Percentiles rank a stretch among this genome's conserved stretches.
phyloP scores from a whole-genome alignment of 2,888 invertebrate species.

The Eulithis prunata region DNA sequence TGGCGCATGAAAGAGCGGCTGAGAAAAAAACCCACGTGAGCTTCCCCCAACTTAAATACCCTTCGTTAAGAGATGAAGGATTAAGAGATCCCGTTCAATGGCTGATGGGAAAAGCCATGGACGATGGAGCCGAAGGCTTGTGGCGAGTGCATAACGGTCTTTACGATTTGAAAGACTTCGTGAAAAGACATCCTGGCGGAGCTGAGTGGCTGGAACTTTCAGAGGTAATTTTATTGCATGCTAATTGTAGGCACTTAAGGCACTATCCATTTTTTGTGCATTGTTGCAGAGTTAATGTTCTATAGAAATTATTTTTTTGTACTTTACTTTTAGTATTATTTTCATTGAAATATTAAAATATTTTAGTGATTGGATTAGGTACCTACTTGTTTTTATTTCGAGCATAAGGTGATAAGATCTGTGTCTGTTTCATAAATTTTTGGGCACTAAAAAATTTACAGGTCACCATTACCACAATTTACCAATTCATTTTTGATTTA shows the following conservation, averaged over 20 bases:
- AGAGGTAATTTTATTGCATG: slow-evolving; percentile 73
- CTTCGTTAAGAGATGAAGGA: slow-evolving; percentile 72
- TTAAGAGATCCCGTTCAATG: slow-evolving; percentile 77
- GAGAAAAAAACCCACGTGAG: slow-evolving; percentile 69
- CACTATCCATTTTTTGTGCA: slow-evolving; percentile 1
- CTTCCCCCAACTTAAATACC: slow-evolving; percentile 80
- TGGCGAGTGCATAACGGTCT: slow-evolving; percentile 91
- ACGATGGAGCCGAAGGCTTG: slow-evolving; percentile 89
- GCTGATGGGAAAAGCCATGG: slow-evolving; percentile 86
- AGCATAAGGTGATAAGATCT: too few species aligned
- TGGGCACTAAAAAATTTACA: too few species aligned
- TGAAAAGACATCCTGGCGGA: slow-evolving; percentile 94
- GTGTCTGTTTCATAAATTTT: too few species aligned
- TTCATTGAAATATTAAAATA: too few species aligned
- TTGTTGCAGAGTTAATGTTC: not conserved
- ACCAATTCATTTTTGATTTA: not conserved
- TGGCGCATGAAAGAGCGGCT: slow-evolving; percentile 56
- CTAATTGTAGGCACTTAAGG: slow-evolving; percentile 1
- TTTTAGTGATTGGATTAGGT: too few species aligned
- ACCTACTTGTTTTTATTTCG: too few species aligned
- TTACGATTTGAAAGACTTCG: slow-evolving; percentile 93
- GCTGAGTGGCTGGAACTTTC: slow-evolving; percentile 88
- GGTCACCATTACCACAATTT: too few species aligned
- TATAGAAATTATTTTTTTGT: too few species aligned
- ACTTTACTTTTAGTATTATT: too few species aligned